Percentiles rank a stretch among this genome's conserved stretches.
Evolutionary conservation across 2,797 vertebrate genomes (phyloP).

Genomic region (Falco naumanni): DNA sequence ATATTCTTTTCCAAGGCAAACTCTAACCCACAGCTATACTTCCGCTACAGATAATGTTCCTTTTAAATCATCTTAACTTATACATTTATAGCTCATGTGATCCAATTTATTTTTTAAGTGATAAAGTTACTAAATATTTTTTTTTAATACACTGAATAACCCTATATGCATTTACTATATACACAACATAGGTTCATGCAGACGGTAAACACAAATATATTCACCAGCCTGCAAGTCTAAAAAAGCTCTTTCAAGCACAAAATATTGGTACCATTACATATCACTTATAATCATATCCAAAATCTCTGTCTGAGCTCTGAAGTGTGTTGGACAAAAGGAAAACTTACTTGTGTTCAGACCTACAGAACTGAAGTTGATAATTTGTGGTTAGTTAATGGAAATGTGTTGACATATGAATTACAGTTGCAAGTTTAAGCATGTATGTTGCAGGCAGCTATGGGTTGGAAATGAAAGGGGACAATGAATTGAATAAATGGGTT

Average conservation of each 20-base stretch:
- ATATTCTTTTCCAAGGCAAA: not conserved
- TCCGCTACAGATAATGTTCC: not conserved
- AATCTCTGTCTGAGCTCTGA: not conserved
- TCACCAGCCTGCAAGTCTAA: not conserved
- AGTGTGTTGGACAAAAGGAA: not conserved
- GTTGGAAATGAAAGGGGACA: not conserved
- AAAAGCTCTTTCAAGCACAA: not conserved
- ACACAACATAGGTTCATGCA: not conserved
- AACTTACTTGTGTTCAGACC: not conserved
- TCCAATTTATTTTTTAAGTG: not conserved
- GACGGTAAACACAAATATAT: not conserved
- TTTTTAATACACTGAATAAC: not conserved
- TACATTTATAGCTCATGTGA: not conserved
- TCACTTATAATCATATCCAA: not conserved
- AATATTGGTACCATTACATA: not conserved
- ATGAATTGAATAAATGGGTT: not conserved
- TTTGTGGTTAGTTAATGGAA: slow-evolving; percentile 34
- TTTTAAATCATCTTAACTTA: not conserved
- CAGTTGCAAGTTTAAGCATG: not conserved
- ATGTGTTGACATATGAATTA: slow-evolving; percentile 26
- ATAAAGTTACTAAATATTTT: not conserved
- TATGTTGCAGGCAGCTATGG: not conserved
- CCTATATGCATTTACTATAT: not conserved
- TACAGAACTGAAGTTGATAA: not conserved
- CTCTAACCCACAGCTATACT: not conserved